Base-by-base conservation (phyloP, 2,113 vertebrate genomes). In the Embiotoca jacksoni region DNA sequence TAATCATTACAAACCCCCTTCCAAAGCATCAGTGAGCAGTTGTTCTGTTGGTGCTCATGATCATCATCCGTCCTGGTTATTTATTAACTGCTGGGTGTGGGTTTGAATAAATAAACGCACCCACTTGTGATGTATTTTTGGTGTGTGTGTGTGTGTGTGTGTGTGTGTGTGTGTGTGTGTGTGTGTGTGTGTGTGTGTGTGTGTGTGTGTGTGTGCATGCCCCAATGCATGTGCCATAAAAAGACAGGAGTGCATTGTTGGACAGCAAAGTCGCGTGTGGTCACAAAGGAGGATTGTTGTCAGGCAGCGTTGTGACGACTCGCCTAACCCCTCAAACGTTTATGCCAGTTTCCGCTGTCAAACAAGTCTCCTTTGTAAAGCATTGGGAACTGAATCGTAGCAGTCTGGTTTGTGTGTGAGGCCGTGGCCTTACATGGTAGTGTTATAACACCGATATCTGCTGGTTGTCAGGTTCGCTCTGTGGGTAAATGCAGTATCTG, bases 71-170 rank as follows among this genome's bases (percentile, higher is more conserved):
- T 50, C 23, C 46, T 61, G 49, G 79, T 83, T 87, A 79, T 83
- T 86, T 52, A 90, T 90, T 84, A 90, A 91, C 85, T 56, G 16
- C 56, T 16, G 1, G 8, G 10, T 47, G 41, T 57, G 35, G 73
- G 52, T 75, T 47, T 71, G 66, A 76, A 80, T 82, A 66, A 68
- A 81, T 84, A 78, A 82, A 89, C 62, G 58, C 54, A 66, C 58
- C 63, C 41, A n/a, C 78, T 64, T 71, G 35, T 63, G 35, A 56
- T 47, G 52, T 23, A 13, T 5, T 53, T 55, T 46, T 23, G 6
- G 33, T 66, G 47, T 66, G 47, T 77, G 60, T 54, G 58, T 57
- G 6, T 68, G 49, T 47, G 23, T 23, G 23, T 23, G 23, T 23
- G 23, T 57, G 6, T 68, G 49, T 47, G 33, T 66, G 47, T 66